These are phyloP conservation scores for Reinhardtius hippoglossoides DNA, from an alignment of 2,113 vertebrate species.

Conservation along the genomic window DNA sequence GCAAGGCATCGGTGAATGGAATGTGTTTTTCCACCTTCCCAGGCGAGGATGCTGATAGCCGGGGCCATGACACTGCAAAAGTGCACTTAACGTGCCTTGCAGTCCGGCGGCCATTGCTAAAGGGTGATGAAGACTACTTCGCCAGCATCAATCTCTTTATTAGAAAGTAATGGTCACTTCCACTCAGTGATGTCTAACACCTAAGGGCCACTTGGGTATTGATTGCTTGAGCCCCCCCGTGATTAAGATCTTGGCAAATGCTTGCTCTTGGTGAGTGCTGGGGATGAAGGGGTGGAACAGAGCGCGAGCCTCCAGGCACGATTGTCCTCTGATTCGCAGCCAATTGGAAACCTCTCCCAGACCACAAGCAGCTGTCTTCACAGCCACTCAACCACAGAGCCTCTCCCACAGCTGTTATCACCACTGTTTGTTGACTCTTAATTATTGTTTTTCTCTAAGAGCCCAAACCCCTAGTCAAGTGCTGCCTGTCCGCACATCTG, in stretches of 20 bases:
- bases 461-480: slow-evolving; percentile 61
- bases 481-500: slow-evolving; percentile 53
- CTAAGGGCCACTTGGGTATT: slow-evolving; percentile 66
- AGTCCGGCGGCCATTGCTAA: slow-evolving; percentile 48
- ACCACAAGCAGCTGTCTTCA: slow-evolving; percentile 18
- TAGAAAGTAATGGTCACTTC: slow-evolving; percentile 77
- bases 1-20: neutral
- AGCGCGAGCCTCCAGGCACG: neutral
- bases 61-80: slow-evolving; percentile 47
- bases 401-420: slow-evolving; percentile 46
- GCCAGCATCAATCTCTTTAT: slow-evolving; percentile 70
- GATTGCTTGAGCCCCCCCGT: slow-evolving; percentile 54
- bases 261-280: slow-evolving; percentile 32
- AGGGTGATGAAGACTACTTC: slow-evolving; percentile 52
- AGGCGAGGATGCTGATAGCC: neutral
- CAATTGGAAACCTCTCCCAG: slow-evolving; percentile 40
- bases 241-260: slow-evolving; percentile 72
- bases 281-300: slow-evolving; percentile 5
- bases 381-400: slow-evolving; percentile 38
- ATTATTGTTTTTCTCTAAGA: slow-evolving; percentile 77
- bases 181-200: slow-evolving; percentile 56
- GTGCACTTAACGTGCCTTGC: slow-evolving; percentile 52
- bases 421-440: slow-evolving; percentile 70
- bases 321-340: slow-evolving; percentile 36
- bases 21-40: slow-evolving; percentile 13